Base-by-base conservation (phyloP, 2,888 invertebrate genomes). In the Brachycybe producta region DNA sequence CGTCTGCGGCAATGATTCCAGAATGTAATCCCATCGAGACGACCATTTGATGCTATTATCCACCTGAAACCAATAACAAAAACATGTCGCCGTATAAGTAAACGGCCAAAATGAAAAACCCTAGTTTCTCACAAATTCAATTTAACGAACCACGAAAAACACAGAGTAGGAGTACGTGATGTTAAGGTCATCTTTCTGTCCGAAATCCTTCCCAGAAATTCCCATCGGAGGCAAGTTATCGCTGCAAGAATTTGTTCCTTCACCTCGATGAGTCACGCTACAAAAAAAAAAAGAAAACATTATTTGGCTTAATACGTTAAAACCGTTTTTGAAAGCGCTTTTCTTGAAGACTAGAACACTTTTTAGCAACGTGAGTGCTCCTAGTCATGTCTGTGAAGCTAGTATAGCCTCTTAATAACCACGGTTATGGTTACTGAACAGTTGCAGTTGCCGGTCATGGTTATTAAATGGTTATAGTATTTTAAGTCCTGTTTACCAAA, bases 11-110 rank as follows among this genome's bases (percentile, higher is more conserved):
- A 94, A 91, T 0, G 95, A 92, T 69, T 95, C 92, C 52, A 98
- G 72, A 56, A 98, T 95, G 67, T 98, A 98, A 69, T 98, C 98
- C 98, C 98, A 98, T 62, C 98, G 77, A 0, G 94, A 95, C 0
- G 94, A 94, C 98, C 97, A 98, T 70, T 92, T 94, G 13, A 92
- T 82, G 0, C 77, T 76, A 66, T 87, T 80, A 61, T 87, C 82
- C 62, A 75, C 74, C 61, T 72, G 15, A 43, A 4, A 28, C 27
- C 27, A 30, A 28, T 3, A 15, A 5, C 8, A 2, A 26, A 44
- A 38, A 38, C n/a, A 11, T 11, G n/a, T n/a, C n/a, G 32, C 32
- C 32, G 11, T 11, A 32, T n/a, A 32, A 32, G 11, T 32, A 32
- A 11, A 15, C 39, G 15, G 15, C 39, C n/a, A n/a, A n/a, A n/a